A percentile compares a stretch with the other conserved stretches of the same genome.
Evolutionary conservation across 2,888 invertebrate species (phyloP).

Genomic region (Nymphalis c-album): DNA sequence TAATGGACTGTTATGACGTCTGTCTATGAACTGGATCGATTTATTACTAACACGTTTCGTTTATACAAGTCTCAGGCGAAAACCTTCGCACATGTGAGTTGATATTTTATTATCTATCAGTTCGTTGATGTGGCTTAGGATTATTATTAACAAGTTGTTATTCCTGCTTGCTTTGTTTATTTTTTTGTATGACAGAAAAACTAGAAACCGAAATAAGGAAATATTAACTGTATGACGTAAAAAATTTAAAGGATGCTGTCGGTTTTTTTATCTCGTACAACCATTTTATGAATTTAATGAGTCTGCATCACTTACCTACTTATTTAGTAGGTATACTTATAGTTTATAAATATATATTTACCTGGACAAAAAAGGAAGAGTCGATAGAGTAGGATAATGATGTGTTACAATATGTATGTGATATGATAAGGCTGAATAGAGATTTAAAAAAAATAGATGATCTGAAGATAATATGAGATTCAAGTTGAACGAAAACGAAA

Average conservation of each 20-base stretch:
- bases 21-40: conserved; percentile 40
- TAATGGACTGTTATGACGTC: conserved; percentile 52
- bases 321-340: no score
- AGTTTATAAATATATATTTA: no score
- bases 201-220: background rate
- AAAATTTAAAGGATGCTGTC: background rate
- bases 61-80: conserved; percentile 23
- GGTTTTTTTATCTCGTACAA: background rate
- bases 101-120: conserved; percentile 15
- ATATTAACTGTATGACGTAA: background rate
- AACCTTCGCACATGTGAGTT: conserved; percentile 7
- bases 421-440: no score
- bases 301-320: background rate
- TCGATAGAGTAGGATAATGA: no score
- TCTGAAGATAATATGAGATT: no score
- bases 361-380: no score
- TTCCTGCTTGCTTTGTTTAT: background rate
- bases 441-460: no score
- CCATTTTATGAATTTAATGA: background rate
- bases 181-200: background rate
- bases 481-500: no score
- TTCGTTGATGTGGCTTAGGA: background rate
- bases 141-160: background rate
- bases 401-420: no score
- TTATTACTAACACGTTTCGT: conserved; percentile 34